These are phyloP conservation scores for Sula dactylatra DNA, from an alignment of 2,113 vertebrate species.

Conservation along the genomic window DNA sequence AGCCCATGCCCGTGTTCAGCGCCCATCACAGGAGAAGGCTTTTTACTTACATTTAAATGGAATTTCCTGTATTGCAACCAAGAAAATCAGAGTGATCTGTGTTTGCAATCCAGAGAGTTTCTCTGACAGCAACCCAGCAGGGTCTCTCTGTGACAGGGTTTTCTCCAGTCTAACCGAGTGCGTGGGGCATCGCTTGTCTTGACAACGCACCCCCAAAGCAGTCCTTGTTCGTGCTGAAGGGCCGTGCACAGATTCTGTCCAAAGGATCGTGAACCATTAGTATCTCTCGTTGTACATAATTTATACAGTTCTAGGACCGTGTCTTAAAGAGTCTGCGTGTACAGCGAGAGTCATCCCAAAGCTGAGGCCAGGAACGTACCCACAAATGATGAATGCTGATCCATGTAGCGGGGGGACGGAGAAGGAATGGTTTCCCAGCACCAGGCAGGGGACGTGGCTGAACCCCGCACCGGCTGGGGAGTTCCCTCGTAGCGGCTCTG, in stretches of 20 bases:
- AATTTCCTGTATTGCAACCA: neutral
- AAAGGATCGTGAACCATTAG: too few species aligned
- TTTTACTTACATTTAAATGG: neutral
- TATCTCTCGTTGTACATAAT: too few species aligned
- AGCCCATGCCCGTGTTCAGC: neutral
- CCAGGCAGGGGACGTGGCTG: too few species aligned
- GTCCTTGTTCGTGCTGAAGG: neutral
- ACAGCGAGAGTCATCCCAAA: neutral
- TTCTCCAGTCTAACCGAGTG: fast-evolving
- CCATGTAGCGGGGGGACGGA: fast-evolving
- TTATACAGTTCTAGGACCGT: neutral
- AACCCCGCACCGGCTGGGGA: fast-evolving
- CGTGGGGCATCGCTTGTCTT: neutral
- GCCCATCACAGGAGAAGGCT: neutral
- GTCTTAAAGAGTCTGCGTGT: neutral
- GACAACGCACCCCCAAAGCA: too few species aligned
- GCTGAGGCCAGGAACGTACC: fast-evolving
- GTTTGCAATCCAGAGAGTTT: neutral
- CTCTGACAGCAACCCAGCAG: neutral
- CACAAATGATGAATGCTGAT: fast-evolving
- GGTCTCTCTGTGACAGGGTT: neutral
- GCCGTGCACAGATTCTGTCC: fast-evolving
- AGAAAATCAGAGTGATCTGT: neutral
- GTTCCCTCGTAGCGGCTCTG: fast-evolving
- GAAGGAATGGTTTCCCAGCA: neutral